Evolutionary conservation across 2,888 invertebrate genomes (phyloP).

Genomic region (Oegoconia quadripuncta): DNA sequence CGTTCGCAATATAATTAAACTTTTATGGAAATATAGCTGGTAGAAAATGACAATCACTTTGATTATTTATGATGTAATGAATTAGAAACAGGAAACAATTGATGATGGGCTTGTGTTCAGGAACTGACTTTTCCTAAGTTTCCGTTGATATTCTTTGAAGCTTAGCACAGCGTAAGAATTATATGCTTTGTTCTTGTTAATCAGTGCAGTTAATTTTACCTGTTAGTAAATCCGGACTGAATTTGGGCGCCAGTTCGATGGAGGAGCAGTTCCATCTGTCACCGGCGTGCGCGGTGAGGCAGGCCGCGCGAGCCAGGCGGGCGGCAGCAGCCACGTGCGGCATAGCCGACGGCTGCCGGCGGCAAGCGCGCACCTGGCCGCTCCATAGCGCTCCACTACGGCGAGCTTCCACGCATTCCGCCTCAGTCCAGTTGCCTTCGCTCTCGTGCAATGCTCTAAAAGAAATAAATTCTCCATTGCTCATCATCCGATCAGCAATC

Average conservation of each 20-base stretch:
- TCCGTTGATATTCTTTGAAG: too few relatives aligned
- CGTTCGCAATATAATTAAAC: conserved; percentile 26
- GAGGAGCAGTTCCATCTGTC: conserved; percentile 92
- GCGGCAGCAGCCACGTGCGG: conserved; percentile 87
- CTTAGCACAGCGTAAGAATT: too few relatives aligned
- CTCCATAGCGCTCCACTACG: conserved; percentile 77
- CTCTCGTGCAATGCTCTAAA: conserved; percentile 61
- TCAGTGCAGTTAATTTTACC: too few relatives aligned
- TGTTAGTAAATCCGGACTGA: conserved; percentile 87
- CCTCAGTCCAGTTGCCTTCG: conserved; percentile 71
- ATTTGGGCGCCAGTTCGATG: conserved; percentile 83
- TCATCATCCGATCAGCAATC: too few relatives aligned
- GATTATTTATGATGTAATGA: too few relatives aligned
- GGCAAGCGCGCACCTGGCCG: conserved; percentile 82
- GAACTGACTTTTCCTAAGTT: too few relatives aligned
- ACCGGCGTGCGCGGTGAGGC: conserved; percentile 84
- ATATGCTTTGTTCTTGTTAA: too few relatives aligned
- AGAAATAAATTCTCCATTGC: too few relatives aligned
- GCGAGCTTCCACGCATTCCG: conserved; percentile 60
- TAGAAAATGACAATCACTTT: too few relatives aligned
- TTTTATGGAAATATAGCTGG: conserved; percentile 27
- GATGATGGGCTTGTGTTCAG: too few relatives aligned
- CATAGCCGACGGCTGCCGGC: conserved; percentile 84
- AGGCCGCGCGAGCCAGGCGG: conserved; percentile 82
- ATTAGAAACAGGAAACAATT: too few relatives aligned